phyloP scores from a whole-genome alignment of 1,140 invertebrate species.

The Piezodorus guildinii region DNA sequence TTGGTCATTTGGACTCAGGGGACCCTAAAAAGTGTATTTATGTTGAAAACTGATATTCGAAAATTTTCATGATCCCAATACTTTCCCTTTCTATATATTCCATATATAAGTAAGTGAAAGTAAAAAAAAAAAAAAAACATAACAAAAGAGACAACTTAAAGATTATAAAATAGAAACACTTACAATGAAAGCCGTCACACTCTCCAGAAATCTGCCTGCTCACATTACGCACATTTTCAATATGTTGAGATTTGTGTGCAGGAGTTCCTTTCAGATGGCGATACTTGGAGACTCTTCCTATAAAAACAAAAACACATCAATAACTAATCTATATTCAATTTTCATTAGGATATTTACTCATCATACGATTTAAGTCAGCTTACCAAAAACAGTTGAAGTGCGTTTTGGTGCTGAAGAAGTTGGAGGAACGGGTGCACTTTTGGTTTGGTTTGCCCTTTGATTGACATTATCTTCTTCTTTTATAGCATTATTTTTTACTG shows the following conservation, averaged over 20 bases:
- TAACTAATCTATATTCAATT: too few species aligned
- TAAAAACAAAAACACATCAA: constrained; percentile 25
- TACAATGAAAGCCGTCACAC: constrained; percentile 83
- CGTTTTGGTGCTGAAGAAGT: constrained; percentile 50
- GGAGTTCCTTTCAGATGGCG: constrained; percentile 82
- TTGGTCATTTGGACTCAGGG: too few species aligned
- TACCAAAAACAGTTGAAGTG: constrained; percentile 76
- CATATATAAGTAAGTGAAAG: too few species aligned
- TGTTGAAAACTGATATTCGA: too few species aligned
- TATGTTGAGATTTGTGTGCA: constrained; percentile 77
- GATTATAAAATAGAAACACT: constrained; percentile 26
- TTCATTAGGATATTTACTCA: not conserved
- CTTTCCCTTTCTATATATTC: too few species aligned
- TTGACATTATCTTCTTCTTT: constrained; percentile 45
- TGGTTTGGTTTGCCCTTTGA: constrained; percentile 29
- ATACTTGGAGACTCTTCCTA: constrained; percentile 83
- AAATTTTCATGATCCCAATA: too few species aligned
- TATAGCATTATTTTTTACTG: constrained; percentile 2
- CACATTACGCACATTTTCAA: constrained; percentile 84
- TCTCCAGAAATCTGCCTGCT: constrained; percentile 85
- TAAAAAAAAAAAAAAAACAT: not conserved
- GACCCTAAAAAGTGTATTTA: too few species aligned
- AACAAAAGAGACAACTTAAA: too few species aligned
- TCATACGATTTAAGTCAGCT: constrained; percentile 20
- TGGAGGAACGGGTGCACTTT: constrained; percentile 27